phyloP scores from a whole-genome alignment of 2,797 vertebrate genomes.

The Borostomias antarcticus region DNA sequence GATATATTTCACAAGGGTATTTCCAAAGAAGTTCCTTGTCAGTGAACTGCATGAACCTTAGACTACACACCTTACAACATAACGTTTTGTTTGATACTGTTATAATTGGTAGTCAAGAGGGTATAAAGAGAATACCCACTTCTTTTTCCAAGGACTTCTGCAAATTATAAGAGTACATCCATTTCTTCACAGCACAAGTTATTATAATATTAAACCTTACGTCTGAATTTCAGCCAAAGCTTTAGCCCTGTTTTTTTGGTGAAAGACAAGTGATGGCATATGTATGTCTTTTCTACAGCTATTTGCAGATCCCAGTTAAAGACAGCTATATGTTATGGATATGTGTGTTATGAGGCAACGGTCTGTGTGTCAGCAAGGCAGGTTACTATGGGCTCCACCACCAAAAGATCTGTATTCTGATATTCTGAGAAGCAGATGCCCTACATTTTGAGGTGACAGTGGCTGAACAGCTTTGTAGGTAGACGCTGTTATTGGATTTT shows the following conservation, averaged over 20 bases:
- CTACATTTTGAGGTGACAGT: neutral
- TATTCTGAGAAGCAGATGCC: neutral
- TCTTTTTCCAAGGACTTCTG: too few relatives aligned
- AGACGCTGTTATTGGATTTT: neutral
- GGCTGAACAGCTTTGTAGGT: neutral
- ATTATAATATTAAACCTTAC: too few relatives aligned
- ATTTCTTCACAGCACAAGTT: too few relatives aligned
- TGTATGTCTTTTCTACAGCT: too few relatives aligned
- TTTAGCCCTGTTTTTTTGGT: too few relatives aligned
- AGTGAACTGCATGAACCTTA: slow-evolving; percentile 24
- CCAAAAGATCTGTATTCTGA: neutral
- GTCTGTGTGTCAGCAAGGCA: neutral
- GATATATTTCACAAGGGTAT: slow-evolving; percentile 41
- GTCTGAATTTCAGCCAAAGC: too few relatives aligned
- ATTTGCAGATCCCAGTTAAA: too few relatives aligned
- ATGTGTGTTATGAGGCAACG: neutral
- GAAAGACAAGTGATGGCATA: too few relatives aligned
- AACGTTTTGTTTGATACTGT: neutral
- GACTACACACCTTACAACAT: neutral
- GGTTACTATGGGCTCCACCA: neutral
- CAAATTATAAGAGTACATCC: too few relatives aligned
- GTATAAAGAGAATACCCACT: too few relatives aligned
- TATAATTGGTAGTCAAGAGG: too few relatives aligned
- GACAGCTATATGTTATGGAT: too few relatives aligned
- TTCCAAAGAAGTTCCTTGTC: slow-evolving; percentile 18